Base-by-base conservation (phyloP, 2,888 invertebrate species). In the Agrochola circellaris region DNA sequence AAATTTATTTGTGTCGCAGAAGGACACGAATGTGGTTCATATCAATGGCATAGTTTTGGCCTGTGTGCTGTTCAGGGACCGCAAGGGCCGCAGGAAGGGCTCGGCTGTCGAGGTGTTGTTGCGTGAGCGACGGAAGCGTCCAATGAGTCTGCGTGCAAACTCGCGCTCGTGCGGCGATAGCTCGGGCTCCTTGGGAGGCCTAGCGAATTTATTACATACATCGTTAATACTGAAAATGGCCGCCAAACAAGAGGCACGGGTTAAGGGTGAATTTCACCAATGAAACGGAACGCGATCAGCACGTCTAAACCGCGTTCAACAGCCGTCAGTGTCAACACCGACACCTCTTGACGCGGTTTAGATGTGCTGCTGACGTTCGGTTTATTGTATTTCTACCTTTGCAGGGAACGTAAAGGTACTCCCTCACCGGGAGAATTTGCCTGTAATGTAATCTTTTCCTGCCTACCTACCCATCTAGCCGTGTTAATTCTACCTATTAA, bases 61-160 rank as follows among this genome's bases (percentile, higher is more conserved):
- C 68, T 85, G 90, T 5, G 93, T 90, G 69, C 86, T 90, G 70
- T 90, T 82, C 48, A 94, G 86, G 4, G 94, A 93, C 26, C 65
- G 58, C 58, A 83, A 54, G 5, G 83, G 82, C 69, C 93, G 90
- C n/a, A 95, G 85, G 79, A 95, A 94, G 3, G 94, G 92, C 51
- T 86, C 80, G 1, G 80, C 82, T 8, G 92, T 90, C 0, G 91
- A 81, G 6, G 91, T 92, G 74, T 85, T 91, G 81, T 93, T 93
- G 70, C 92, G 90, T 1, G 95, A 95, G 34, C 96, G 92, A 58
- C 95, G 93, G 84, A 94, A 94, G 13, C 95, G 91, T 2, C 95
- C 95, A 62, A 95, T 95, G 30, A 96, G 92, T 76, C 92, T 90
- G 26, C 93, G 93, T 0, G 95, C 95, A 48, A 96, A 84, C 58